These are phyloP conservation scores for Drosophila sordidapex DNA, from an alignment of 2,888 invertebrate genomes.

Conservation along the genomic window DNA sequence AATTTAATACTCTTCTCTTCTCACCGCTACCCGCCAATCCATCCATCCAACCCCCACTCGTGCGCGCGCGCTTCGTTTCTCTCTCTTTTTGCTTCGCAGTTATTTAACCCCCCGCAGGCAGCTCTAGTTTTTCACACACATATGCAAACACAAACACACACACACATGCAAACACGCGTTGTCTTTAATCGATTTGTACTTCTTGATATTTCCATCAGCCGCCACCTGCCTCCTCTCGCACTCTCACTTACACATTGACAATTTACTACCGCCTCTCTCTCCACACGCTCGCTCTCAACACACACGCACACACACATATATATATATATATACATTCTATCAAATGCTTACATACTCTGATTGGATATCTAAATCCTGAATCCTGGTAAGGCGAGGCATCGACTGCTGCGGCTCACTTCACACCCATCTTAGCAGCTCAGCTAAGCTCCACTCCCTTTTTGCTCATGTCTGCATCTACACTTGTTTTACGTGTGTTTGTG, in stretches of 20 bases:
- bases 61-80: constrained; percentile 61
- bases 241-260: constrained; percentile 15
- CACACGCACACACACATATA: background rate
- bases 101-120: constrained; percentile 55
- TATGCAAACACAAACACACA: constrained; percentile 10
- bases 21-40: constrained; percentile 13
- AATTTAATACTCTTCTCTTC: constrained; percentile 28
- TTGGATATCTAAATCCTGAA: constrained; percentile 79
- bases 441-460: constrained; percentile 48
- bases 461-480: constrained; percentile 19
- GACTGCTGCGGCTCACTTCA: constrained; percentile 40
- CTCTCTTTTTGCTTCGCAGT: constrained; percentile 39
- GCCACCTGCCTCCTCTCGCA: constrained; percentile 32
- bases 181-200: constrained; percentile 81
- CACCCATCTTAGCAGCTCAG: constrained; percentile 35
- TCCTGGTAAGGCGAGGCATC: constrained; percentile 60
- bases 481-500: background rate
- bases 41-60: constrained; percentile 55
- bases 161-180: constrained; percentile 51
- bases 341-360: constrained; percentile 73
- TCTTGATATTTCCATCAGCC: constrained; percentile 74
- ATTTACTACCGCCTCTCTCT: constrained; percentile 35
- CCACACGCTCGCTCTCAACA: constrained; percentile 36
- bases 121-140: constrained; percentile 52
- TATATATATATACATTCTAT: constrained; percentile 42